These are phyloP conservation scores for Drosophila anomalata DNA, from an alignment of 2,888 invertebrate species.

Conservation along the genomic window DNA sequence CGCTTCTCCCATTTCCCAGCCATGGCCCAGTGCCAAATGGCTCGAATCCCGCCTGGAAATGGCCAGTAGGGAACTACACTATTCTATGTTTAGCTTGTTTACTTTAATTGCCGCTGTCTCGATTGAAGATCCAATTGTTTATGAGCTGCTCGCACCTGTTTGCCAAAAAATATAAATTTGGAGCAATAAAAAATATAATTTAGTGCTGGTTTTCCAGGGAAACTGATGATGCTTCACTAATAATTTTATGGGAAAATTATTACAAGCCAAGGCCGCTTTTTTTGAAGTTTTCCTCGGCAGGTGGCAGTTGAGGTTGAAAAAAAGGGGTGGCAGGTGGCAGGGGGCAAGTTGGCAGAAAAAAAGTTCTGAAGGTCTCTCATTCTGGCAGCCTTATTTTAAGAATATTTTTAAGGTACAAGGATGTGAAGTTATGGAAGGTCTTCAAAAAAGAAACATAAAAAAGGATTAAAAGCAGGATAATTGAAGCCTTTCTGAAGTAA, in stretches of 20 bases:
- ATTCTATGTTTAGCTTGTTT: slow-evolving; percentile 58
- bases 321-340: slow-evolving; percentile 4
- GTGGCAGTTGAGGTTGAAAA: slow-evolving; percentile 4
- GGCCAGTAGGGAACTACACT: not conserved
- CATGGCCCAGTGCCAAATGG: slow-evolving; percentile 66
- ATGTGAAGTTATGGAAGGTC: not conserved
- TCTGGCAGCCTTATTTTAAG: slow-evolving; percentile 5
- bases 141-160: slow-evolving; percentile 67
- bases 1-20: slow-evolving; percentile 42
- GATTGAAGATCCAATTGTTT: slow-evolving; percentile 49
- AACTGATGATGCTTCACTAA: slow-evolving; percentile 27
- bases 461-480: not conserved
- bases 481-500: not conserved
- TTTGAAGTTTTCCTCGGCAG: slow-evolving; percentile 34
- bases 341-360: slow-evolving; percentile 6
- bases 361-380: slow-evolving; percentile 8
- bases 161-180: slow-evolving; percentile 36
- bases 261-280: slow-evolving; percentile 22
- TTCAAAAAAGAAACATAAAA: not conserved
- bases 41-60: slow-evolving; percentile 21
- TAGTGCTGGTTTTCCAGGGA: slow-evolving; percentile 5
- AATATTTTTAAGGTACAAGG: slow-evolving; percentile 14
- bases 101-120: slow-evolving; percentile 64
- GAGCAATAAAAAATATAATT: slow-evolving; percentile 28
- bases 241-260: slow-evolving; percentile 11